phyloP scores from a whole-genome alignment of 2,888 invertebrate species.

The Meandrusa payeni region DNA sequence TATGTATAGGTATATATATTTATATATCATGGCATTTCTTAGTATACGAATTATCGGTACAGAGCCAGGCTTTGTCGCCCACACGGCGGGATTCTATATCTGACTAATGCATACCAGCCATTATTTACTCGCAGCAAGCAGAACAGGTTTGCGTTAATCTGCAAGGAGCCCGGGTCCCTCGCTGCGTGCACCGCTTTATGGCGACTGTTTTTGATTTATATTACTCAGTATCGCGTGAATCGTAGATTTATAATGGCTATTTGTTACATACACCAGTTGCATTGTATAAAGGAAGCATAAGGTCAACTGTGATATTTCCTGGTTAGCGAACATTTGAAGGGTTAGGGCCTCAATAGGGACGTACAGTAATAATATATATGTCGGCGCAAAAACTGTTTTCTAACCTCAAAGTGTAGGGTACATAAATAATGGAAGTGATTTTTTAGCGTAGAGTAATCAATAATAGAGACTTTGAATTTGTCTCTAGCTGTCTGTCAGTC shows the following conservation, averaged over 20 bases:
- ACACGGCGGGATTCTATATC: conserved; percentile 53
- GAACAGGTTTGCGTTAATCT: conserved; percentile 56
- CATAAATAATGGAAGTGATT: too few relatives aligned
- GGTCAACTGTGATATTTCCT: conserved; percentile 10
- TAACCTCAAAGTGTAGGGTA: too few relatives aligned
- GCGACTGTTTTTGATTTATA: conserved; percentile 45
- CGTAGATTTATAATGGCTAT: conserved; percentile 16
- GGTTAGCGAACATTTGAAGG: background rate
- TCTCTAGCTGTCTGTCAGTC: too few relatives aligned
- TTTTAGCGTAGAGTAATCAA: too few relatives aligned
- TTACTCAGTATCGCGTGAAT: conserved; percentile 25
- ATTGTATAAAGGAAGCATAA: conserved; percentile 7
- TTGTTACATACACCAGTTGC: conserved; percentile 17
- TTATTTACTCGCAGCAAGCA: conserved; percentile 53
- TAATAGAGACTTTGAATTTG: too few relatives aligned
- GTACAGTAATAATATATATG: too few relatives aligned
- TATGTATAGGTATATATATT: too few relatives aligned
- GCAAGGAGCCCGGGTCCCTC: conserved; percentile 37
- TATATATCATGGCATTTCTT: conserved; percentile 12
- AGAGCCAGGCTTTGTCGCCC: conserved; percentile 38
- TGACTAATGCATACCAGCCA: conserved; percentile 66
- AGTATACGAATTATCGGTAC: conserved; percentile 3
- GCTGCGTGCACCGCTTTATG: conserved; percentile 37
- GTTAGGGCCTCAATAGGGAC: too few relatives aligned
- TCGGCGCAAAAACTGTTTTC: too few relatives aligned